These are phyloP conservation scores for Ophiothrix spiculata DNA, from an alignment of 35 echinoderm and acorn worm genomes.

Conservation along the genomic window DNA sequence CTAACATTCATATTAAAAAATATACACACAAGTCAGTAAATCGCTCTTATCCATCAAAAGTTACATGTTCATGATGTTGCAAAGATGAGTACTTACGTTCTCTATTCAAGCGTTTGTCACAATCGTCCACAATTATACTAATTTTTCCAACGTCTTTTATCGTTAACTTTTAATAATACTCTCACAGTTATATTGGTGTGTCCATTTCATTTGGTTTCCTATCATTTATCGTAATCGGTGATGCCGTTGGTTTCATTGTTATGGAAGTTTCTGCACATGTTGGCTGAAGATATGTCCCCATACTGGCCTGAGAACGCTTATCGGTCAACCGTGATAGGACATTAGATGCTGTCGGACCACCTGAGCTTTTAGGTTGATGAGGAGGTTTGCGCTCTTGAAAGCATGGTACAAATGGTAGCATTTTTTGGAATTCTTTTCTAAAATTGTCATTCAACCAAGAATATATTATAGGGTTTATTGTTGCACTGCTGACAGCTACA, in stretches of 20 bases:
- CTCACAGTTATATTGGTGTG: neutral
- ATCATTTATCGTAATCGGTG: neutral
- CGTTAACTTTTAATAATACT: no score
- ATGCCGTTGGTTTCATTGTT: neutral
- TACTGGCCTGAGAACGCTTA: slow-evolving; percentile 33
- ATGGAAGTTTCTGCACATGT: slow-evolving; percentile 65
- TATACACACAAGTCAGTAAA: no score
- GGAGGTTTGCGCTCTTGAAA: slow-evolving; percentile 36
- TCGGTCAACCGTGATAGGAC: slow-evolving; percentile 3
- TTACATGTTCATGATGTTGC: no score
- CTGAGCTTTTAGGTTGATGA: slow-evolving; percentile 5
- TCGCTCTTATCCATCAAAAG: no score
- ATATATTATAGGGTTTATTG: slow-evolving; percentile 76
- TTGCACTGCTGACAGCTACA: slow-evolving; percentile 47
- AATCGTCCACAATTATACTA: no score
- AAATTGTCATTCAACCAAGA: slow-evolving; percentile 97
- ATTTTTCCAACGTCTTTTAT: no score
- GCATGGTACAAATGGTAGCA: slow-evolving; percentile 65
- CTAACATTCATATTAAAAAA: no score
- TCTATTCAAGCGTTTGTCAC: no score
- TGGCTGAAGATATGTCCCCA: slow-evolving; percentile 71
- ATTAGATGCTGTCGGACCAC: neutral
- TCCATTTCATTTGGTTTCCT: neutral
- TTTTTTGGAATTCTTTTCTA: slow-evolving; percentile 77
- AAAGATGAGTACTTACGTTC: no score